Evolutionary conservation across 1,140 invertebrate species (phyloP).

Genomic region (Hypothenemus hampei): DNA sequence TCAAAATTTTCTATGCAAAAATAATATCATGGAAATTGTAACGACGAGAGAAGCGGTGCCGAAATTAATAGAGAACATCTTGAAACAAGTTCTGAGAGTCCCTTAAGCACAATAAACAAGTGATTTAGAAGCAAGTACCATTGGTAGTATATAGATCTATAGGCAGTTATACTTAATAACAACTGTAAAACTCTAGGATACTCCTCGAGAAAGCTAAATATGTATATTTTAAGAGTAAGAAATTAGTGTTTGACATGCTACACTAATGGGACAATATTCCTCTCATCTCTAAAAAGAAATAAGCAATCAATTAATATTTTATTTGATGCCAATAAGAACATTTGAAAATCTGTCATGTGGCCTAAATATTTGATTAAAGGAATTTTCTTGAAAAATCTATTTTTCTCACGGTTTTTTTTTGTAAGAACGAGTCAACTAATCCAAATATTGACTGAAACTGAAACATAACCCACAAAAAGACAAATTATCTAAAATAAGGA

Average conservation of each 20-base stretch:
- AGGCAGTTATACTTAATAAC: not conserved
- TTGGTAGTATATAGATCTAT: not conserved
- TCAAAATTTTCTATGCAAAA: not conserved
- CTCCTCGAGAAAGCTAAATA: not conserved
- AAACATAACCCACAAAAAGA: slow-evolving; percentile 12
- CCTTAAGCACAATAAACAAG: not conserved
- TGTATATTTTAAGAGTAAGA: not conserved
- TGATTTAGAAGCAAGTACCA: not conserved
- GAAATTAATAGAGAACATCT: slow-evolving; percentile 2
- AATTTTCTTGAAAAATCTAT: too few relatives aligned
- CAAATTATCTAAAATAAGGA: slow-evolving; percentile 17
- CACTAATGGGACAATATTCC: not conserved
- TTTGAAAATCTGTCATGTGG: too few relatives aligned
- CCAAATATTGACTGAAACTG: slow-evolving; percentile 1
- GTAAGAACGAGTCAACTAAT: too few relatives aligned
- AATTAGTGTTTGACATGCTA: slow-evolving; percentile 4
- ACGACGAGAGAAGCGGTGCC: slow-evolving; percentile 9
- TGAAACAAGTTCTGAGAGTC: slow-evolving; percentile 5
- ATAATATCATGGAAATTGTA: not conserved
- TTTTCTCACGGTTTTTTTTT: too few relatives aligned
- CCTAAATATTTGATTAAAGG: too few relatives aligned
- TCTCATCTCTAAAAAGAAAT: not conserved
- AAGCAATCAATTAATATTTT: slow-evolving; percentile 1
- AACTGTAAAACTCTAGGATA: not conserved
- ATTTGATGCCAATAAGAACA: slow-evolving; percentile 1